These are phyloP conservation scores for Caenorhabditis brenneri DNA, from an alignment of 1,140 invertebrate species.

Conservation along the genomic window DNA sequence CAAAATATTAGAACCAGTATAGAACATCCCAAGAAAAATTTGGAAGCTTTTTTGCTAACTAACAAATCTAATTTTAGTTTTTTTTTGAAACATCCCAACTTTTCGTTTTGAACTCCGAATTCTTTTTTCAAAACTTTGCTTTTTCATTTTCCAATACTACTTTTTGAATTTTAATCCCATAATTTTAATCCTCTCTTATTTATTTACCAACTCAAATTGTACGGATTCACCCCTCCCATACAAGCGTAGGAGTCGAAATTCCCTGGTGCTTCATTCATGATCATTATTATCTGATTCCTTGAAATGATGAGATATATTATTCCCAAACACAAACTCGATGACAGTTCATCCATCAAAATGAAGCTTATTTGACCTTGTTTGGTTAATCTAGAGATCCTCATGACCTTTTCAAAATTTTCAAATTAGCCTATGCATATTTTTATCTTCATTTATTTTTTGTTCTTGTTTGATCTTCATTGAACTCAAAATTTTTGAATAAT, in stretches of 20 bases:
- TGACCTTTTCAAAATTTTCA: neutral
- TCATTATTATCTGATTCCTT: neutral
- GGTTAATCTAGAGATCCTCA: neutral
- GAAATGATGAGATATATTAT: neutral
- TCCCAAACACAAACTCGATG: neutral
- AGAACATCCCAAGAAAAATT: too few relatives aligned
- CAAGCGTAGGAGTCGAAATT: neutral
- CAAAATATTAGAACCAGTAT: too few relatives aligned
- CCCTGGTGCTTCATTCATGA: neutral
- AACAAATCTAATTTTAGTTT: too few relatives aligned
- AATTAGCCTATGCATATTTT: neutral
- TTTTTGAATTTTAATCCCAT: too few relatives aligned
- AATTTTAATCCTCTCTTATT: neutral
- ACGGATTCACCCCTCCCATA: neutral
- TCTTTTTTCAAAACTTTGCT: too few relatives aligned
- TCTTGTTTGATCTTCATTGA: neutral
- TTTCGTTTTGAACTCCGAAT: too few relatives aligned
- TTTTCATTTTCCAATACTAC: too few relatives aligned
- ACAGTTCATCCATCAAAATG: neutral
- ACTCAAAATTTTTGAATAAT: neutral
- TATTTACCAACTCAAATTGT: neutral
- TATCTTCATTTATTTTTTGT: neutral
- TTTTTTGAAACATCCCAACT: too few relatives aligned
- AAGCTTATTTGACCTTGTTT: neutral
- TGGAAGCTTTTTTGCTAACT: too few relatives aligned